Percentiles rank a stretch among this genome's conserved stretches.
phyloP scores from a whole-genome alignment of 2,888 invertebrate genomes.

The Diadromus collaris region DNA sequence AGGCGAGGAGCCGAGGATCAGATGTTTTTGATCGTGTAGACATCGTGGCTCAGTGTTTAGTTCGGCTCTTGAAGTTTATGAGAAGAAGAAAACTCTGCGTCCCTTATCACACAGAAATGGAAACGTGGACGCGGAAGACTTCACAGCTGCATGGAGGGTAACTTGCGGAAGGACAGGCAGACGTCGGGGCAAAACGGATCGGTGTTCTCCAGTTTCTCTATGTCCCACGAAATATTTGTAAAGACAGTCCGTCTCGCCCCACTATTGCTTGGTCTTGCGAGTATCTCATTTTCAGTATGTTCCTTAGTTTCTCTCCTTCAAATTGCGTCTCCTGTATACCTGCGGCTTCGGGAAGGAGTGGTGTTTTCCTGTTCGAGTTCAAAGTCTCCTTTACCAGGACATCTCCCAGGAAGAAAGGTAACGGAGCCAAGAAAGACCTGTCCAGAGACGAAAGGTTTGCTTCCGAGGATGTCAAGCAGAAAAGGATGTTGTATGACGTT shows the following conservation, averaged over 20 bases:
- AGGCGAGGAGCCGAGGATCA: slow-evolving; percentile 11
- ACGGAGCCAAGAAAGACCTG: neutral
- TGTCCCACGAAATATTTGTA: neutral
- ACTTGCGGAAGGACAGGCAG: neutral
- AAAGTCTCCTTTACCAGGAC: neutral
- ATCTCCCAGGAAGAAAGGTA: neutral
- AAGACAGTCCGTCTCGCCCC: neutral
- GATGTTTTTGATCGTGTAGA: slow-evolving; percentile 7
- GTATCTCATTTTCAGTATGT: neutral
- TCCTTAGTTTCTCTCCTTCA: neutral
- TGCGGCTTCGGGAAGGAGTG: neutral
- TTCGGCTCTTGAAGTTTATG: slow-evolving; percentile 18
- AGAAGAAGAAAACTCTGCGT: neutral
- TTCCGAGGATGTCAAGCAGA: slow-evolving; percentile 16
- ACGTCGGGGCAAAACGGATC: neutral
- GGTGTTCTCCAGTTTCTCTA: neutral
- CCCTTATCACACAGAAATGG: neutral
- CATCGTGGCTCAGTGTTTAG: slow-evolving; percentile 2
- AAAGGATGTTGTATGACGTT: slow-evolving; percentile 39
- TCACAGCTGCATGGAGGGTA: neutral
- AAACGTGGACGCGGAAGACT: neutral
- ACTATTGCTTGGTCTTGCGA: neutral
- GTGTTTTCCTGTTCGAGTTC: neutral
- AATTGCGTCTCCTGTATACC: neutral
- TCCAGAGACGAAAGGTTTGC: neutral